Evolutionary conservation across 2,797 vertebrate species (phyloP), one percentile per base, ranked within the genome.

Genomic region (Lepus townsendii): DNA sequence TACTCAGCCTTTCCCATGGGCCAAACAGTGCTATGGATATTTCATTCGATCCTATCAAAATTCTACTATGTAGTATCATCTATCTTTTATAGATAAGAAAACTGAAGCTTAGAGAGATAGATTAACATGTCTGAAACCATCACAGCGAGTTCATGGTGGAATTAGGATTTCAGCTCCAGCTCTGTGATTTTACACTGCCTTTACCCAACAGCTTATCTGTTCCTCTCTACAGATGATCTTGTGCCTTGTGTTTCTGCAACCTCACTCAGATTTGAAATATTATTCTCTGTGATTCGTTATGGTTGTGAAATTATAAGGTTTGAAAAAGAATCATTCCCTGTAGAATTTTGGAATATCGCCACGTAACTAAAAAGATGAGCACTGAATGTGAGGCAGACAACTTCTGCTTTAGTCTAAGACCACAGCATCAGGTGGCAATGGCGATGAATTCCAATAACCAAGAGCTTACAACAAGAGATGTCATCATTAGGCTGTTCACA

Each of bases 401-500:
- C 38, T 22, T 88, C 65, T 2, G 5, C 13, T 68, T 92, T 77
- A 68, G 54, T 57, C 68, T 88, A 42, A 63, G 10, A 76, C 30
- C 68, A 35, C 1, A 26, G 50, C 32, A 27, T 83, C 57, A 73
- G 50, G 32, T 24, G 72, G 60, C 4, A 35, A 7, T 1, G n/a
- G 50, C 5, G 82, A 72, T 42, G 38, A 75, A 72, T 62, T 91
- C 35, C 73, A 57, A 60, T 87, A 95, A 87, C 63, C 52, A 87
- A 90, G 88, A 63, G 76, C 86, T 68, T 65, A 52, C 65, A 92
- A 14, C 60, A 87, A 32, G 88, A 78, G 54, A 68, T 0, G 62
- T 66, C 75, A 90, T 90, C 77, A 16, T 93, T 92, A 96, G 90
- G 83, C 95, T 94, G 73, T 60, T 69, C 62, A 83, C 90, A 66